phyloP scores from a whole-genome alignment of 2,888 invertebrate genomes.

The Anticlea derivata region DNA sequence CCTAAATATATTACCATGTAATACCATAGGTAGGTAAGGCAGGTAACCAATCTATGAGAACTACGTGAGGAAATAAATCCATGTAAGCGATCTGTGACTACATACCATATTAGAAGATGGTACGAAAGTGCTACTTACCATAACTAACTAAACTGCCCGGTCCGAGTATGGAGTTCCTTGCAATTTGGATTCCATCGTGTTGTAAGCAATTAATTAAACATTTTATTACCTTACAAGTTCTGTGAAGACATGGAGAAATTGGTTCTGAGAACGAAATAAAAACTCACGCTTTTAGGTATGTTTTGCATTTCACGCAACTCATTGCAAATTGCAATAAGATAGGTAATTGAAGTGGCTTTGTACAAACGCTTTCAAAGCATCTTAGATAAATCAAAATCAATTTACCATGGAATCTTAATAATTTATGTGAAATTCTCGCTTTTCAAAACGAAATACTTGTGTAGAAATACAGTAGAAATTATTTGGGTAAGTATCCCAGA shows the following conservation, averaged over 20 bases:
- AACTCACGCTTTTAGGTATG: not conserved
- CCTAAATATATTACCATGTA: too few species aligned
- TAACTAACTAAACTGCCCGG: constrained; percentile 6
- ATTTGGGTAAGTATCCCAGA: too few species aligned
- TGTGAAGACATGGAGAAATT: constrained; percentile 18
- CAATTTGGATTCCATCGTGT: constrained; percentile 7
- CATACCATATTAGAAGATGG: not conserved
- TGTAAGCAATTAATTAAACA: constrained; percentile 21
- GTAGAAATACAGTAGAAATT: too few species aligned
- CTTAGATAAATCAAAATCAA: too few species aligned
- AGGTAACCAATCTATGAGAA: too few species aligned
- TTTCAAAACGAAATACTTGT: too few species aligned
- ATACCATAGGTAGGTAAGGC: too few species aligned
- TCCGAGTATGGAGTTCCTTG: constrained; percentile 10
- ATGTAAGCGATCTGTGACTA: not conserved
- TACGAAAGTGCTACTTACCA: constrained; percentile 12
- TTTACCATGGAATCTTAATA: too few species aligned
- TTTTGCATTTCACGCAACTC: not conserved
- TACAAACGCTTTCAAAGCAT: too few species aligned
- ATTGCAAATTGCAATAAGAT: too few species aligned
- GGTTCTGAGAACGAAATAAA: constrained; percentile 12
- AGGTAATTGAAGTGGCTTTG: too few species aligned
- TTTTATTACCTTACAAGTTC: constrained; percentile 18
- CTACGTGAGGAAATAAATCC: constrained; percentile 1
- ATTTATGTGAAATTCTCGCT: too few species aligned